Evolutionary conservation across 2,888 invertebrate species (phyloP).

Genomic region (Sicus ferrugineus): DNA sequence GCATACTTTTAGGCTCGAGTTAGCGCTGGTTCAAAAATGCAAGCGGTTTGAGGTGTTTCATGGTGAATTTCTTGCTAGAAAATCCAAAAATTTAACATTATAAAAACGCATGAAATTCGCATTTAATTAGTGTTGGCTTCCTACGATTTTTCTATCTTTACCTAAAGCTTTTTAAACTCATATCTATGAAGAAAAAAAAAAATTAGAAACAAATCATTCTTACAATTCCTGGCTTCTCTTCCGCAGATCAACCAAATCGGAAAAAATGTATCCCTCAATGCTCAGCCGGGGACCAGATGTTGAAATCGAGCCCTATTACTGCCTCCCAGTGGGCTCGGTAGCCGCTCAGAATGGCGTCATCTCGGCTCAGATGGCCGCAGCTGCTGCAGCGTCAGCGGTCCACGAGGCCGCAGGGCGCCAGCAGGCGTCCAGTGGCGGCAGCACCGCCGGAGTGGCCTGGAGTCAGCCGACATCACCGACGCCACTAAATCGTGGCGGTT

Average conservation of each 20-base stretch:
- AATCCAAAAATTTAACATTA: no score
- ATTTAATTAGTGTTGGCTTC: background rate
- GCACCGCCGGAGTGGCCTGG: slow-evolving; percentile 68
- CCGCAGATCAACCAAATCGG: slow-evolving; percentile 90
- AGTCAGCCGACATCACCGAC: slow-evolving; percentile 80
- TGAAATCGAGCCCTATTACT: slow-evolving; percentile 87
- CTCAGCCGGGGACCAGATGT: slow-evolving; percentile 82
- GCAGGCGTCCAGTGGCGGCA: slow-evolving; percentile 35
- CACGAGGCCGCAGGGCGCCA: slow-evolving; percentile 44
- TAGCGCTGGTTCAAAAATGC: background rate
- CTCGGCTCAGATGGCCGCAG: slow-evolving; percentile 58
- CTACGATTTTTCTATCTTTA: background rate
- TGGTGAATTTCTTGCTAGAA: no score
- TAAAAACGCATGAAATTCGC: background rate
- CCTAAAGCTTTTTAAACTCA: background rate
- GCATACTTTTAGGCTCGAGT: background rate
- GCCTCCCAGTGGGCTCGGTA: slow-evolving; percentile 75
- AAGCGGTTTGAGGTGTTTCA: no score
- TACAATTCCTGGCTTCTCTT: slow-evolving; percentile 15
- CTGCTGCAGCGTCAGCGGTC: slow-evolving; percentile 50
- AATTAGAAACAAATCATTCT: background rate
- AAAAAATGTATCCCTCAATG: slow-evolving; percentile 93
- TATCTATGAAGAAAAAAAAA: background rate
- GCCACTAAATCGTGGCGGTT: slow-evolving; percentile 63
- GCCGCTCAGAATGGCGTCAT: slow-evolving; percentile 54